Conservation (phyloP, 2,888 invertebrate species). For the Leucoptera coffeella region DNA sequence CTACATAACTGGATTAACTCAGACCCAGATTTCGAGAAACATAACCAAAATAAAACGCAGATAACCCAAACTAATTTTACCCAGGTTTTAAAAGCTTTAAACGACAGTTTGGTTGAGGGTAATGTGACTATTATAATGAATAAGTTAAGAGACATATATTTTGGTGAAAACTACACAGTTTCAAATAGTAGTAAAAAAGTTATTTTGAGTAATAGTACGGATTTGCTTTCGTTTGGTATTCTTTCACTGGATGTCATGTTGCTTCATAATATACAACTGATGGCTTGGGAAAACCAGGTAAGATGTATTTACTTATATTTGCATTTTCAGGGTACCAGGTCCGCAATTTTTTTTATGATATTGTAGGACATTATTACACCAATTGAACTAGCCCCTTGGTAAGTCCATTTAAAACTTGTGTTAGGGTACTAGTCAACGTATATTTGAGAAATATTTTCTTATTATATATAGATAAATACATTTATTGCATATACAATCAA, state of each 20-base stretch:
- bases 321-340: no score
- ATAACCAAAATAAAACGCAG: slow-evolving; percentile 10
- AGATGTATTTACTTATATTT: slow-evolving; percentile 3
- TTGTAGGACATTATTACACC: no score
- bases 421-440: no score
- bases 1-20: slow-evolving; percentile 42
- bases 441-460: no score
- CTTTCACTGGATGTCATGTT: slow-evolving; percentile 52
- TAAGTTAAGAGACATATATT: slow-evolving; percentile 46
- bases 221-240: slow-evolving; percentile 49
- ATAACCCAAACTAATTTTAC: slow-evolving; percentile 18
- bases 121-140: slow-evolving; percentile 41
- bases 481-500: no score
- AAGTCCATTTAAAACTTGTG: no score
- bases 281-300: slow-evolving; percentile 52
- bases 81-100: slow-evolving; percentile 36
- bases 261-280: slow-evolving; percentile 48
- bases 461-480: no score
- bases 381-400: no score
- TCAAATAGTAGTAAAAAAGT: slow-evolving; percentile 18
- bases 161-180: slow-evolving; percentile 26
- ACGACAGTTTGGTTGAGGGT: slow-evolving; percentile 42
- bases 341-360: no score
- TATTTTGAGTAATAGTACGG: slow-evolving; percentile 34
- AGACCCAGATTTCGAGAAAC: slow-evolving; percentile 24